These are phyloP conservation scores for Synodontis membranacea DNA, from an alignment of 2,113 vertebrate species.

Conservation along the genomic window DNA sequence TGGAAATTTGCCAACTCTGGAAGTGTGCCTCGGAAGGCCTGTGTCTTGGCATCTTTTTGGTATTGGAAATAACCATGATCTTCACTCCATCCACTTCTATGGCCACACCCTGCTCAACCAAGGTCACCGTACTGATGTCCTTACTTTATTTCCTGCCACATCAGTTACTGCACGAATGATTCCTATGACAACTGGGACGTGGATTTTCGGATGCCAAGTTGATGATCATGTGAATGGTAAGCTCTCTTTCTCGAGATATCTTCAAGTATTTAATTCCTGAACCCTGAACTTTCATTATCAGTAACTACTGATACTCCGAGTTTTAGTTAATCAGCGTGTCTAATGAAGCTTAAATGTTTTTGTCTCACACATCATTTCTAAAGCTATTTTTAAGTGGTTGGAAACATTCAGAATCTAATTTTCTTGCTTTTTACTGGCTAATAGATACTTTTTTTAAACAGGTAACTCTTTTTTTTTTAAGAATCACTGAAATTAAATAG, in stretches of 20 bases:
- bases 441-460: too few species aligned
- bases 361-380: too few species aligned
- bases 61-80: constrained; percentile 90
- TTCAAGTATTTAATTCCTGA: background rate
- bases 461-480: too few species aligned
- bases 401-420: background rate
- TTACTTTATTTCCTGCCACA: constrained; percentile 89
- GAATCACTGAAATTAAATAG: too few species aligned
- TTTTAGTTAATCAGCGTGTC: background rate
- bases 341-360: background rate
- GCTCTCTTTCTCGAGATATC: background rate
- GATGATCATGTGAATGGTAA: constrained; percentile 89
- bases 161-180: constrained; percentile 84
- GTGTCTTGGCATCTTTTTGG: constrained; percentile 91
- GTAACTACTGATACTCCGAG: background rate
- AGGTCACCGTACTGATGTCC: constrained; percentile 83
- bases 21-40: constrained; percentile 75
- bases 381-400: too few species aligned
- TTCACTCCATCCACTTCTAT: constrained; percentile 90
- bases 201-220: constrained; percentile 90
- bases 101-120: constrained; percentile 86
- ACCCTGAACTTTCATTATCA: background rate
- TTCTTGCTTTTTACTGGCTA: background rate
- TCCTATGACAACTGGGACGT: constrained; percentile 77
- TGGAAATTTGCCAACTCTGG: constrained; percentile 83